Base-by-base conservation (phyloP, 2,888 invertebrate species). In the Sesia bembeciformis region DNA sequence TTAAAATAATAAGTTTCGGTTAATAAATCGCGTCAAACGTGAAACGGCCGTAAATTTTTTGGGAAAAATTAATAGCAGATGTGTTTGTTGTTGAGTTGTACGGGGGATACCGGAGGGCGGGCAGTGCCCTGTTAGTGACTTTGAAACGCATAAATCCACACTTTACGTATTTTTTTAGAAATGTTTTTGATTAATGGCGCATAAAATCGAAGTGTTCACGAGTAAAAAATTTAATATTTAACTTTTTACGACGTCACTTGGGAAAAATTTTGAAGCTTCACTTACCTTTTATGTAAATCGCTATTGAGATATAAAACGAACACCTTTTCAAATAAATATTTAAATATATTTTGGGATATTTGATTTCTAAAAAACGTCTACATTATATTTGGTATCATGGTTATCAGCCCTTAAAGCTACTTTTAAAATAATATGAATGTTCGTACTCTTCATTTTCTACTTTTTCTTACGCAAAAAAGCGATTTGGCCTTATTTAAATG, bases 131-230 rank as follows among this genome's bases (percentile, higher is more conserved):
- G 78, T 66, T 64, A 72, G 72, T 80, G 80, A 81, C 80, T 82
- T 78, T 78, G 76, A 83, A 85, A 84, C 81, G 75, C 84, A 88
- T 87, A 88, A 88, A 88, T 88, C 79, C 78, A 76, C 74, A 79
- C 74, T 77, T 77, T 74, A 73, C 75, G 73, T 73, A 74, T 72
- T 70, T 79, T 23, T 84, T 84, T 81, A 71, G 73, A 75, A 78
- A 75, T 77, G 72, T 78, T 80, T 82, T 78, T 85, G 84, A 87
- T 84, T 83, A 84, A 88, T 87, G 76, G 81, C 74, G 74, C 76
- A 75, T 83, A 81, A 83, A 85, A 84, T 84, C 74, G 76, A 80
- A 82, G 76, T 75, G 73, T 74, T 76, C 73, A 70, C 66, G 74
- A 72, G 70, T 70, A 67, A 70, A 74, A 76, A 73, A 71, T 72